A percentile compares a stretch with the other conserved stretches of the same genome.
Conservation (phyloP, 2,113 vertebrate species). For the Mormoops blainvillei region DNA sequence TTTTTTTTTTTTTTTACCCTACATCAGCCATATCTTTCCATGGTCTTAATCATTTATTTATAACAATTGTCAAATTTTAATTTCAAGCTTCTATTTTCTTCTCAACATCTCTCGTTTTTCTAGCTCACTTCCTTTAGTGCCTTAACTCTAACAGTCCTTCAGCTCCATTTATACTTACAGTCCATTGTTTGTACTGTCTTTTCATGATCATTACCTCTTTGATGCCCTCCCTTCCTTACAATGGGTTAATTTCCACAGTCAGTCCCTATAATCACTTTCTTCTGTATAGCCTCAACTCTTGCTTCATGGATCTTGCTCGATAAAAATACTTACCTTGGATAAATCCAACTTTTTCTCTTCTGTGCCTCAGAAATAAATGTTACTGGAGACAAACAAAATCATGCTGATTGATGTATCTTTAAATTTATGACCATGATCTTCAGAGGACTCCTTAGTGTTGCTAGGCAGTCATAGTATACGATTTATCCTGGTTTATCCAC, state of each 20-base stretch:
- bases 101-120: background rate
- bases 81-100: background rate
- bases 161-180: background rate
- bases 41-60: background rate
- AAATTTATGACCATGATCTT: background rate
- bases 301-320: background rate
- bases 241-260: background rate
- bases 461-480: background rate
- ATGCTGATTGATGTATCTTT: background rate
- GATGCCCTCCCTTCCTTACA: background rate
- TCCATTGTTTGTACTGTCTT: background rate
- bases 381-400: background rate
- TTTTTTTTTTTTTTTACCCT: background rate
- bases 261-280: background rate
- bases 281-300: background rate
- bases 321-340: background rate
- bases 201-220: background rate
- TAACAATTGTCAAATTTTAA: background rate
- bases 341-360: background rate
- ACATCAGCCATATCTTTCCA: background rate
- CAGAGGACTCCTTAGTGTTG: background rate
- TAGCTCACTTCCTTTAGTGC: background rate
- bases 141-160: background rate
- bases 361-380: background rate
- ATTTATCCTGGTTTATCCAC: background rate